A percentile compares a stretch with the other conserved stretches of the same genome.
These are phyloP conservation scores for Drosophila yakuba DNA, from an alignment of 1,140 invertebrate genomes.

Conservation along the genomic window DNA sequence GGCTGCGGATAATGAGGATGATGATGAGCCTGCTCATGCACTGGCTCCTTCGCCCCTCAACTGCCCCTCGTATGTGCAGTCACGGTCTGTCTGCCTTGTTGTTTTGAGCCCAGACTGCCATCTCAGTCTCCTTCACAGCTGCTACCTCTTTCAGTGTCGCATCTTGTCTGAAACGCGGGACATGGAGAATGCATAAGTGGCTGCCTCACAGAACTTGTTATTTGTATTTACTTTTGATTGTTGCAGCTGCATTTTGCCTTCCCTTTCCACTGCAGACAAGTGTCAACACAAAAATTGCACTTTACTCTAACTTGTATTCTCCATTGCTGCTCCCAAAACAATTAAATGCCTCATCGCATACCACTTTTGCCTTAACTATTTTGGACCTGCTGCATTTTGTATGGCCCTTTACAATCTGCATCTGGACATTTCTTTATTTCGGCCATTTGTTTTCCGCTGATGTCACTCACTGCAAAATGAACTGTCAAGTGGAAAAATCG, in stretches of 20 bases:
- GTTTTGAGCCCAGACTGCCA: neutral
- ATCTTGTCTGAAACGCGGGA: conserved; percentile 61
- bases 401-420: conserved; percentile 58
- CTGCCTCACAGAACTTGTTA: conserved; percentile 65
- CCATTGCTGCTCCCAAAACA: conserved; percentile 47
- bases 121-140: conserved; percentile 13
- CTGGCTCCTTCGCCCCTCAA: conserved; percentile 33
- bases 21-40: conserved; percentile 32
- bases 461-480: conserved; percentile 64
- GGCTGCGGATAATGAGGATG: conserved; percentile 63
- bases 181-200: conserved; percentile 70
- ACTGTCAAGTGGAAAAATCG: conserved; percentile 61
- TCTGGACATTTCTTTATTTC: conserved; percentile 35
- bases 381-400: conserved; percentile 47
- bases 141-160: conserved; percentile 17
- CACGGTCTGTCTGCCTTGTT: conserved; percentile 66
- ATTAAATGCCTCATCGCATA: conserved; percentile 50
- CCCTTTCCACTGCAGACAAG: conserved; percentile 49
- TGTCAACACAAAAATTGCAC: conserved; percentile 56
- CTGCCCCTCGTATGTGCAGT: conserved; percentile 59
- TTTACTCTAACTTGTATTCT: conserved; percentile 48
- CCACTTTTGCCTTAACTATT: conserved; percentile 5
- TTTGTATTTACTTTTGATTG: conserved; percentile 78
- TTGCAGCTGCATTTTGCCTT: conserved; percentile 56
- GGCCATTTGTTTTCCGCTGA: conserved; percentile 33